Evolutionary conservation across 2,888 invertebrate species (phyloP), one percentile per base, ranked within the genome.

Genomic region (Pterostichus madidus): DNA sequence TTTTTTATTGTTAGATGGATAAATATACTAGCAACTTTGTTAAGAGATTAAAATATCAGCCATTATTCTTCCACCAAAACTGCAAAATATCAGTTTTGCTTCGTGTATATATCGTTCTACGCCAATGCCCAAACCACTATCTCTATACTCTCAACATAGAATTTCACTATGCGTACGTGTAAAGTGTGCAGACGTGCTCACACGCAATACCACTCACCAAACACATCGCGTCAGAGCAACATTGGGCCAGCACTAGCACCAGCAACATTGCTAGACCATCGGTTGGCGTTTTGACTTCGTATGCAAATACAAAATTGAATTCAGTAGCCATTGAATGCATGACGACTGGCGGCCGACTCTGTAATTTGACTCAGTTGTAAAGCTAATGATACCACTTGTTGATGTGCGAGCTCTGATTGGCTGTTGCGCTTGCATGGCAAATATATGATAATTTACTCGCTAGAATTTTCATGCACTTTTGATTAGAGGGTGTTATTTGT

Each of bases 311-410:
- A 79, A 84, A 84, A 84, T 84, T 84, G 79, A 84, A 84, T 84
- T 79, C 75, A 83, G 71, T 80, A 84, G 84, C 84, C 85, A 85
- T 85, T 85, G 83, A 85, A 85, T 85, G 84, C 82, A 85, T 84
- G 82, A 81, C 83, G 84, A 78, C 83, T 84, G 68, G 68, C 71
- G n/a, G 53, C 53, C 24, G 73, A 75, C 79, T 83, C 61, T 83
- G 85, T 85, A 86, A 86, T 86, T 86, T 86, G 84, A 84, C 83
- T 84, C 85, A 84, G 85, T 85, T 84, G 85, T 85, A 85, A 84
- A 84, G 85, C 85, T 86, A 86, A 86, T 86, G 86, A 86, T 84
- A 85, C 86, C 86, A 86, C 86, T 86, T 86, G 86, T 86, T 86
- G 86, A 76, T 64, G 83, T 32, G 39, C 46, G 64, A 10, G 61